Conservation (phyloP, 1,140 invertebrate genomes). For the Orchesella cincta region DNA sequence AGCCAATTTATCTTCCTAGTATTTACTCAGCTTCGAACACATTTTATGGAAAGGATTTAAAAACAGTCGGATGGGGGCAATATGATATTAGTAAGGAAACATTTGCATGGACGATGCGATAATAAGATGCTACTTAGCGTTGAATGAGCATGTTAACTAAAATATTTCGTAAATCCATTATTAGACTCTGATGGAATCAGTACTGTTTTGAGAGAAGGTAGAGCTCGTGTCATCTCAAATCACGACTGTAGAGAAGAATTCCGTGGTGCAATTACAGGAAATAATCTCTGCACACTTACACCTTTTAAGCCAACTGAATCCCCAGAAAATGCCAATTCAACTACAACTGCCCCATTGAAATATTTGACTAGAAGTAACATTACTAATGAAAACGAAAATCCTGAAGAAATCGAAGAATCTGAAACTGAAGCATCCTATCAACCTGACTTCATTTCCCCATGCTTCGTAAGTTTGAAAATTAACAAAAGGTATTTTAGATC, state of each 20-base stretch:
- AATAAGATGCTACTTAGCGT: neutral
- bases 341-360: neutral
- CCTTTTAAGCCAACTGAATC: neutral
- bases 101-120: neutral
- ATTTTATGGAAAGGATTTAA: conserved; percentile 41
- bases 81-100: conserved; percentile 15
- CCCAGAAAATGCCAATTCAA: neutral
- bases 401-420: neutral
- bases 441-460: conserved; percentile 39
- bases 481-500: neutral
- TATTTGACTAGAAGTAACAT: neutral
- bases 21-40: conserved; percentile 37
- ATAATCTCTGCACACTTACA: conserved; percentile 39
- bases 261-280: conserved; percentile 40
- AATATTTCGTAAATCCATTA: no score
- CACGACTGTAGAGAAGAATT: conserved; percentile 38
- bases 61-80: conserved; percentile 44
- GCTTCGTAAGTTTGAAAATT: neutral
- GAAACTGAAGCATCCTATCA: conserved; percentile 4
- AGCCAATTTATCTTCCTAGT: conserved; percentile 45
- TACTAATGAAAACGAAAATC: neutral
- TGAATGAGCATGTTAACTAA: no score
- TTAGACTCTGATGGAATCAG: conserved; percentile 29
- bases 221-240: conserved; percentile 39
- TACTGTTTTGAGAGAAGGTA: conserved; percentile 38